These are phyloP conservation scores for Eupsilia transversa DNA, from an alignment of 2,888 invertebrate species.

Conservation along the genomic window DNA sequence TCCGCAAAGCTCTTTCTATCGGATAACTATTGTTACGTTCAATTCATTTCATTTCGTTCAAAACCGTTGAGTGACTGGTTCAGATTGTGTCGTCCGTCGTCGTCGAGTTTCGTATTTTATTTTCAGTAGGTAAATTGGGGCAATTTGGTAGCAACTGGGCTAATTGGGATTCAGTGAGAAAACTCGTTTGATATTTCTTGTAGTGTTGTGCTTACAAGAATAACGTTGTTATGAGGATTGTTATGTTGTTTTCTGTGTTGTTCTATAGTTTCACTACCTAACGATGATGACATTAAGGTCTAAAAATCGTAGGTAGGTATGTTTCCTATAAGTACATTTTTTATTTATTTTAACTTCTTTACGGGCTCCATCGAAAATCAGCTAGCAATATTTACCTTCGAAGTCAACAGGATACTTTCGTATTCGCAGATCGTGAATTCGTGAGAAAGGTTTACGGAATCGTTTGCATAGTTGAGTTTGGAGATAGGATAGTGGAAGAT, in stretches of 20 bases:
- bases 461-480: neutral
- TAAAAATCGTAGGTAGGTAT: neutral
- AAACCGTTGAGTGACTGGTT: constrained; percentile 47
- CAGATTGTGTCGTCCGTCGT: constrained; percentile 43
- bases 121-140: constrained; percentile 54
- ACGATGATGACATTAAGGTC: neutral
- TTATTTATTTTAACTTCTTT: neutral
- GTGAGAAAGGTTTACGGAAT: neutral
- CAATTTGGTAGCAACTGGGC: constrained; percentile 52
- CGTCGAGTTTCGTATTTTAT: constrained; percentile 52
- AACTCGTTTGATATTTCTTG: constrained; percentile 42
- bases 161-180: constrained; percentile 61
- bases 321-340: neutral
- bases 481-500: constrained; percentile 6
- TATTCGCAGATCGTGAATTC: neutral
- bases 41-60: constrained; percentile 39
- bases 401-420: too few relatives aligned
- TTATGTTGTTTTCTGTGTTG: constrained; percentile 12
- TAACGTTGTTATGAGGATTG: constrained; percentile 17
- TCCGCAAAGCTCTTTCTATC: constrained; percentile 75
- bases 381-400: neutral
- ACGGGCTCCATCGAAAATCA: neutral
- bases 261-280: neutral
- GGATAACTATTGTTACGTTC: constrained; percentile 65
- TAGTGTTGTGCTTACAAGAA: constrained; percentile 29